Percentiles rank a stretch among this genome's conserved stretches.
Conservation (phyloP, 2,113 vertebrate genomes). For the Corvus moneduloides region DNA sequence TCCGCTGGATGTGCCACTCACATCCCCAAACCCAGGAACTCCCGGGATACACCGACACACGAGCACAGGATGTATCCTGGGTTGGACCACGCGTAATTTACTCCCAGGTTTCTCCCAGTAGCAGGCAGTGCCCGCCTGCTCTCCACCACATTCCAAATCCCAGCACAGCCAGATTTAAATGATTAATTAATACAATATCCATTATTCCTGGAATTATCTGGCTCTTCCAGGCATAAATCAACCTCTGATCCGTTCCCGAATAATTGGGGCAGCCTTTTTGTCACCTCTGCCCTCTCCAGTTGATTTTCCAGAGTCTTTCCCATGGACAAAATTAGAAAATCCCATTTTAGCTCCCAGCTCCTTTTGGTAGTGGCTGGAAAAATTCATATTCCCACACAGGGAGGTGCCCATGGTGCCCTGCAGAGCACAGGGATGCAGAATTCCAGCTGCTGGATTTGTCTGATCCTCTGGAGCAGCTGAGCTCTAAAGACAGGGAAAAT, state of each 20-base stretch:
- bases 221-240: constrained; percentile 10
- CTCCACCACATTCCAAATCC: not conserved
- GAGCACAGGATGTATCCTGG: not conserved
- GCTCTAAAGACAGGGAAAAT: not conserved
- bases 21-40: not conserved
- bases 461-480: not conserved
- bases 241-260: not conserved
- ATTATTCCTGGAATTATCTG: not conserved
- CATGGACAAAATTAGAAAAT: not conserved
- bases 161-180: not conserved
- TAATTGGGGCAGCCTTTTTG: not conserved
- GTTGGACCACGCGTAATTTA: not conserved
- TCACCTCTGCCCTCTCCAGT: not conserved
- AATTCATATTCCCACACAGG: not conserved
- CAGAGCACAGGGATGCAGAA: not conserved
- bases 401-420: not conserved
- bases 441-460: not conserved
- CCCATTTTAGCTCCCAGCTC: not conserved
- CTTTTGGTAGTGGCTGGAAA: not conserved
- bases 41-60: not conserved
- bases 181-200: not conserved
- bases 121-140: not conserved
- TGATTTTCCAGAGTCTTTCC: constrained; percentile 5
- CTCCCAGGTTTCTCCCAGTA: not conserved
- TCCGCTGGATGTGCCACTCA: rapidly evolving